phyloP scores from a whole-genome alignment of 1,140 invertebrate genomes.

The Daktulosphaira vitifoliae region DNA sequence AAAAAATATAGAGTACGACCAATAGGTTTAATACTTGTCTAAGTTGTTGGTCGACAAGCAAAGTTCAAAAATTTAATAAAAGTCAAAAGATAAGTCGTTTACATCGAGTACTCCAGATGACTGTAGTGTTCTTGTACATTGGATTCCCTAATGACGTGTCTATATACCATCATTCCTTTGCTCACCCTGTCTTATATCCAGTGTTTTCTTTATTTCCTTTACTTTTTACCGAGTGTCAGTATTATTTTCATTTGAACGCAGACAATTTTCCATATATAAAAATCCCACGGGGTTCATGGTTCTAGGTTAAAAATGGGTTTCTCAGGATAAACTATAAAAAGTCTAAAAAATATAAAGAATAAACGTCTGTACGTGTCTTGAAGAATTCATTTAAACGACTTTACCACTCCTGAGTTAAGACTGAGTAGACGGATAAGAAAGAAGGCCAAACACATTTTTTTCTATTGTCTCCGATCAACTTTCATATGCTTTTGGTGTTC shows the following conservation, averaged over 20 bases:
- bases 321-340: slow-evolving; percentile 12
- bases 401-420: background rate
- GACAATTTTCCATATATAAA: slow-evolving; percentile 10
- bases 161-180: background rate
- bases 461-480: slow-evolving; percentile 26
- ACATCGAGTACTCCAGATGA: background rate
- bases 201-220: background rate
- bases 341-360: background rate
- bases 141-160: slow-evolving; percentile 13
- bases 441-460: slow-evolving; percentile 12
- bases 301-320: slow-evolving; percentile 20
- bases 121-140: background rate
- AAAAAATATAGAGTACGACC: too few relatives aligned
- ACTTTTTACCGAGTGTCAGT: background rate
- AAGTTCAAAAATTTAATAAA: slow-evolving; percentile 21
- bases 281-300: background rate
- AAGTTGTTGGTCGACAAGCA: background rate
- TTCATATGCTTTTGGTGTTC: slow-evolving; percentile 20
- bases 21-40: background rate
- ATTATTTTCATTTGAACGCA: background rate
- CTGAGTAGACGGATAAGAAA: background rate
- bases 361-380: slow-evolving; percentile 32
- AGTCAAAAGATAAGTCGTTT: background rate
- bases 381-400: slow-evolving; percentile 33
- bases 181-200: background rate